Percentiles rank a stretch among this genome's conserved stretches.
Conservation (phyloP, 2,797 vertebrate genomes). For the Calcarius lapponicus region DNA sequence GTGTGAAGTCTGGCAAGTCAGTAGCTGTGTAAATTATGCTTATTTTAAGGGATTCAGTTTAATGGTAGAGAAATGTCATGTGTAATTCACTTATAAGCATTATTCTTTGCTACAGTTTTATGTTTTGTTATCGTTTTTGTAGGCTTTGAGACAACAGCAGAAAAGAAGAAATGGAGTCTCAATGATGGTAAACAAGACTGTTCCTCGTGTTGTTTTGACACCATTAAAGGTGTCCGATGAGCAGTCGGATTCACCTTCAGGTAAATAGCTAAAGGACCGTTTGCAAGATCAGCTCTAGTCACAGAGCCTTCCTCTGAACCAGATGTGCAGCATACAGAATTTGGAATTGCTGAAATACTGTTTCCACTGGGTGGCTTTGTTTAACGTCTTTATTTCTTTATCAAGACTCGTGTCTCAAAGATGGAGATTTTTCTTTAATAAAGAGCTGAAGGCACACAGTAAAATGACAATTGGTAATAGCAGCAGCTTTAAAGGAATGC, state of each 20-base stretch:
- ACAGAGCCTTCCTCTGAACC: constrained; percentile 49
- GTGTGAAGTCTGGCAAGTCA: constrained; percentile 61
- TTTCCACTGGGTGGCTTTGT: constrained; percentile 55
- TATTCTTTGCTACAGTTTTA: constrained; percentile 68
- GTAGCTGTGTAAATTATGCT: constrained; percentile 54
- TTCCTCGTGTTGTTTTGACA: constrained; percentile 86
- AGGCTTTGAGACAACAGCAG: constrained; percentile 87
- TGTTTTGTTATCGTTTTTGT: constrained; percentile 77
- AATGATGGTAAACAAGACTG: constrained; percentile 89
- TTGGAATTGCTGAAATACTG: constrained; percentile 32
- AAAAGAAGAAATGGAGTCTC: constrained; percentile 88
- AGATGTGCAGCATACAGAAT: constrained; percentile 27
- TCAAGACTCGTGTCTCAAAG: constrained; percentile 23
- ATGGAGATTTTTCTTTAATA: constrained; percentile 5
- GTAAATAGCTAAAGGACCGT: constrained; percentile 74
- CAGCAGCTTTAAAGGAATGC: constrained; percentile 37
- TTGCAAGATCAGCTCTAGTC: constrained; percentile 38
- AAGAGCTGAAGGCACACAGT: not conserved
- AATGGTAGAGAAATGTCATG: constrained; percentile 60
- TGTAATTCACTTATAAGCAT: constrained; percentile 66
- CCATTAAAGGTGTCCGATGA: constrained; percentile 88
- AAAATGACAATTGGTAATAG: constrained; percentile 37
- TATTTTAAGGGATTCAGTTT: constrained; percentile 53
- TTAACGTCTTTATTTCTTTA: constrained; percentile 43
- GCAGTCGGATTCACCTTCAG: constrained; percentile 86